Evolutionary conservation across 1,140 invertebrate species (phyloP), one percentile per base, ranked within the genome.

Genomic region (Heliothis virescens): DNA sequence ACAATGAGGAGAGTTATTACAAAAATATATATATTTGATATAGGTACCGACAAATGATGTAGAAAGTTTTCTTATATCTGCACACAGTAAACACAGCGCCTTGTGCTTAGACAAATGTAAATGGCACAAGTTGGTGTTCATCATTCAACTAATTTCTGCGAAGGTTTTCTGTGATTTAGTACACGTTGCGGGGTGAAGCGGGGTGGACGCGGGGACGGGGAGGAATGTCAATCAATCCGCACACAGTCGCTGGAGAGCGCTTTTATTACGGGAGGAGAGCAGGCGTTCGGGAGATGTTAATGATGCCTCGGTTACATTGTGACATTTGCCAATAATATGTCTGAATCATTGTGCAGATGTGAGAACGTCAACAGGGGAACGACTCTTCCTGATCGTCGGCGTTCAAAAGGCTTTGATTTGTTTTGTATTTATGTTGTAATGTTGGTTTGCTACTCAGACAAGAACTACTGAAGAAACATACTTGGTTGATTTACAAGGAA

Each of bases 81-180:
- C 29, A 10, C 52, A 50, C 1, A 15, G 1, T 13, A 26, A 15
- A 15, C 21, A 26, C n/a, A 69, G 9, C 12, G 65, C 3, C 47
- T 9, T 13, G 26, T 41, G 72, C 62, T 60, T 75, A 75, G 41
- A 60, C 21, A 50, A 72, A 52, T 50, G 52, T 52, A n/a, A 65
- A 76, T 18, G 74, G 26, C n/a, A 65, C 26, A 65, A 76, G 59
- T 76, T 65, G 47, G 47, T 76, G 50, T 76, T 76, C 60, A 76
- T 63, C 60, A 63, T 76, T 76, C 74, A 76, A 76, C 26, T 74
- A 60, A 76, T 48, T 76, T 65, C 74, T 63, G 74, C 60, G 15
- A 76, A 76, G 60, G 60, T 76, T 76, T 65, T 34, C 48, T 29
- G 59, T 76, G 74, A 76, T 76, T 76, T 76, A 72, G 69, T 72